Evolutionary conservation across 2,113 vertebrate species (phyloP).

Genomic region (Indri indri): DNA sequence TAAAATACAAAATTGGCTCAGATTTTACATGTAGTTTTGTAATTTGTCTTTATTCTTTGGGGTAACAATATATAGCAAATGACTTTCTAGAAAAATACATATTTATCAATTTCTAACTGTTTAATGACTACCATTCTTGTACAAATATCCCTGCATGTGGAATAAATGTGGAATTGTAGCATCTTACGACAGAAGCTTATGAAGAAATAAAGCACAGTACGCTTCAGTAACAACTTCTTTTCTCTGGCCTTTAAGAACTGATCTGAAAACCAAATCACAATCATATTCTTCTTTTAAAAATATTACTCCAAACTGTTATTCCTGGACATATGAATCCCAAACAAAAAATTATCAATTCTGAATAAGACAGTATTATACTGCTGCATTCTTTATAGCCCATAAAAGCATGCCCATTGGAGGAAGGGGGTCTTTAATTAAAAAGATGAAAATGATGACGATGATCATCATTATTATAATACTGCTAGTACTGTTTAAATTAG

Average conservation of each 20-base stretch:
- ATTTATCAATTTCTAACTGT: background rate
- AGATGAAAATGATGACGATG: background rate
- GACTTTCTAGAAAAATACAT: background rate
- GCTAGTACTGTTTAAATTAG: background rate
- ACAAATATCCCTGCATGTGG: background rate
- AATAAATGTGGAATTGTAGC: background rate
- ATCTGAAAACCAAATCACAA: background rate
- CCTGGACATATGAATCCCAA: background rate
- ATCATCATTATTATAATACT: background rate
- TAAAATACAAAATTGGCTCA: background rate
- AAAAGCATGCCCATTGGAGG: background rate
- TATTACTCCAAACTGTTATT: background rate
- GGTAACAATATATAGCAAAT: background rate
- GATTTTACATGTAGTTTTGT: background rate
- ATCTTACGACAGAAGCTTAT: background rate
- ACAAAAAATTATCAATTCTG: background rate
- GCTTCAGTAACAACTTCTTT: background rate
- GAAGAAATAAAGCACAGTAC: background rate
- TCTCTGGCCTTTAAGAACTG: background rate
- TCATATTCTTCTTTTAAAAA: background rate
- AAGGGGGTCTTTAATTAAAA: background rate
- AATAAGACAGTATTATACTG: background rate
- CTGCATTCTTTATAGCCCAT: background rate
- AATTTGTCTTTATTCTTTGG: background rate
- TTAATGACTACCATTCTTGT: background rate